A percentile compares a stretch with the other conserved stretches of the same genome.
Conservation (phyloP, 2,888 invertebrate genomes). For the Lasius platythorax region DNA sequence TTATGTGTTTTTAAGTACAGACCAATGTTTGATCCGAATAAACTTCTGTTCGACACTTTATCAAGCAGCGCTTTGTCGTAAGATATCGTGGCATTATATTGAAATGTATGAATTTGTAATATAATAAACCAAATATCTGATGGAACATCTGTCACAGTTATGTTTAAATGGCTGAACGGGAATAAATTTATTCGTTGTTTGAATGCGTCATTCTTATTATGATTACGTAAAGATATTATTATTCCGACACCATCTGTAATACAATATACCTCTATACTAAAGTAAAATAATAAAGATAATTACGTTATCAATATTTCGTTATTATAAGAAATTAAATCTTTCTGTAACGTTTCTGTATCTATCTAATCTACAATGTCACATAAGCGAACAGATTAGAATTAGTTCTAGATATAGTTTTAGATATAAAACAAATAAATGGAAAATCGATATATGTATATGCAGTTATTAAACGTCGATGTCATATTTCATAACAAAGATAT, state of each 20-base stretch:
- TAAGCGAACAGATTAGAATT: not conserved
- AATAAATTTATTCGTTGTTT: conserved; percentile 72
- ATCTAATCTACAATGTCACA: not conserved
- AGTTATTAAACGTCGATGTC: not conserved
- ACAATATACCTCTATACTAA: conserved; percentile 2
- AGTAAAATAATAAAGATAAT: not conserved
- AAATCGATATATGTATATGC: not conserved
- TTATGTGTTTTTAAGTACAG: conserved; percentile 84
- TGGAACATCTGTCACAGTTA: conserved; percentile 86
- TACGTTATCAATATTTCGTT: not conserved
- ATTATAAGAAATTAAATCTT: conserved; percentile 49
- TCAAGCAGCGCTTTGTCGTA: conserved; percentile 81
- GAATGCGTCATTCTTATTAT: conserved; percentile 76
- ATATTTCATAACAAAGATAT: not conserved
- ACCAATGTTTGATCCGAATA: conserved; percentile 89
- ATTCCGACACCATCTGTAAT: conserved; percentile 63
- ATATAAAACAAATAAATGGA: not conserved
- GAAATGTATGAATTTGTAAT: conserved; percentile 89
- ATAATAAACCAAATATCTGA: conserved; percentile 87
- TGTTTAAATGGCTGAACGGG: conserved; percentile 78
- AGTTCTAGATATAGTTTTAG: not conserved
- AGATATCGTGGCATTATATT: conserved; percentile 88
- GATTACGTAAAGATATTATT: conserved; percentile 76
- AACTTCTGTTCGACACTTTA: conserved; percentile 79
- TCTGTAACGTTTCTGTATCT: conserved; percentile 30